Conservation (phyloP, 2,888 invertebrate species). For the Molorchus minor region DNA sequence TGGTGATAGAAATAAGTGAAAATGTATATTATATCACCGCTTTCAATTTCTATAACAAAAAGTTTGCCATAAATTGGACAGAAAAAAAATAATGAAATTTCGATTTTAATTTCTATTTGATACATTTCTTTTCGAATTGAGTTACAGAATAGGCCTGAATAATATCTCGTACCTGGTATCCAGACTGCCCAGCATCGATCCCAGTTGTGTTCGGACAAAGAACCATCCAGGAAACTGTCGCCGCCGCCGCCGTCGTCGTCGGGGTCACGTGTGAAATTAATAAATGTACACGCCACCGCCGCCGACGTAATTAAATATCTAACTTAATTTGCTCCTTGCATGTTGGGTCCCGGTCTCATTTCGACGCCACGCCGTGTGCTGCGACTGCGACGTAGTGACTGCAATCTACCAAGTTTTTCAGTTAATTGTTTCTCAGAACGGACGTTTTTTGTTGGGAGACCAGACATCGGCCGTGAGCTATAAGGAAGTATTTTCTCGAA, state of each 20-base stretch:
- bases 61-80: too few species aligned
- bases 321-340: constrained; percentile 58
- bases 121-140: too few species aligned
- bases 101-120: too few species aligned
- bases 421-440: constrained; percentile 43
- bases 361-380: constrained; percentile 23
- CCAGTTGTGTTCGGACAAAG: constrained; percentile 48
- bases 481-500: too few species aligned
- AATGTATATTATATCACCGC: too few species aligned
- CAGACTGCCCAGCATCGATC: constrained; percentile 44
- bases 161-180: constrained; percentile 54
- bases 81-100: neutral
- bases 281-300: constrained; percentile 58
- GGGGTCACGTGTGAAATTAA: constrained; percentile 61
- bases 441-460: too few species aligned
- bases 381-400: constrained; percentile 34
- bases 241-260: constrained; percentile 43
- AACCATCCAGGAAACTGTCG: constrained; percentile 55
- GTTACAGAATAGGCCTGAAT: constrained; percentile 2
- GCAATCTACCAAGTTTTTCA: constrained; percentile 40
- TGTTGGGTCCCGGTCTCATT: constrained; percentile 41
- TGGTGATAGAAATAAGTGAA: too few species aligned
- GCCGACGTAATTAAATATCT: constrained; percentile 61
- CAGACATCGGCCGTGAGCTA: too few species aligned
- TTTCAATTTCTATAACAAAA: too few species aligned